Evolutionary conservation across 2,888 invertebrate genomes (phyloP).

Genomic region (Selenia dentaria): DNA sequence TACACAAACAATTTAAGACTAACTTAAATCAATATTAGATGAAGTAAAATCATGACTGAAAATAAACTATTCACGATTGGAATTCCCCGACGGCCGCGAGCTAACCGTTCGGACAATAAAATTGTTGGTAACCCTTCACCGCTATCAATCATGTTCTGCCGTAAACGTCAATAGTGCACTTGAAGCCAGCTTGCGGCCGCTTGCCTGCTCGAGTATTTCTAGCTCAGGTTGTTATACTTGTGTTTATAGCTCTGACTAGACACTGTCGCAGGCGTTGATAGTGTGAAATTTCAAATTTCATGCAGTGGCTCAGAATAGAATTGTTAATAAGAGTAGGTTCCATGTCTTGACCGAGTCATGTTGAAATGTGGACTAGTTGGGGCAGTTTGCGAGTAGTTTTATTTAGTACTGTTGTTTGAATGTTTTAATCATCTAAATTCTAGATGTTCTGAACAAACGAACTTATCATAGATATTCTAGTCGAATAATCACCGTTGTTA

Average conservation of each 20-base stretch:
- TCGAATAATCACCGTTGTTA: no score
- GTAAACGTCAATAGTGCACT: slow-evolving; percentile 57
- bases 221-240: slow-evolving; percentile 7
- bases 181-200: slow-evolving; percentile 21
- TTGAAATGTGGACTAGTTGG: no score
- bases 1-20: no score
- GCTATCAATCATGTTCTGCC: slow-evolving; percentile 62
- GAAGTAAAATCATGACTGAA: slow-evolving; percentile 20
- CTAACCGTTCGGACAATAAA: slow-evolving; percentile 43
- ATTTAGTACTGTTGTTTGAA: no score
- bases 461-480: no score
- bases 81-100: slow-evolving; percentile 3
- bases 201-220: slow-evolving; percentile 6
- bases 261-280: neutral
- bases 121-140: slow-evolving; percentile 52
- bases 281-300: neutral
- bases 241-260: slow-evolving; percentile 5
- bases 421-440: no score
- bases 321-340: no score
- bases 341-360: no score
- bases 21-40: no score
- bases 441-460: no score
- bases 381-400: no score
- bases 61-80: slow-evolving; percentile 8
- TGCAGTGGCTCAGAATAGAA: neutral